A percentile compares a stretch with the other conserved stretches of the same genome.
phyloP scores from a whole-genome alignment of 2,888 invertebrate species.

The Tetropium fuscum region DNA sequence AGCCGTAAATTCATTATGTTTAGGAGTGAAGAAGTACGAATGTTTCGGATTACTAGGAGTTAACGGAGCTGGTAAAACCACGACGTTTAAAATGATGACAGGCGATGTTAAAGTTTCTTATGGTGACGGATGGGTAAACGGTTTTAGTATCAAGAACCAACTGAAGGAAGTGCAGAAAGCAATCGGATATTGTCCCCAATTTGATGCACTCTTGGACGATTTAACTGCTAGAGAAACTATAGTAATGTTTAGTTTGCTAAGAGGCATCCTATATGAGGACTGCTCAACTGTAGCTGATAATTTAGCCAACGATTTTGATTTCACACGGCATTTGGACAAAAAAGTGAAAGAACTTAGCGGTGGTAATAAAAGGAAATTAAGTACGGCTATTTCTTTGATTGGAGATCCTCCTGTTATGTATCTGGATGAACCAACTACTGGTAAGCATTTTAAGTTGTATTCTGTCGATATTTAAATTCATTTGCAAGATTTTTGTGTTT shows the following conservation, averaged over 20 bases:
- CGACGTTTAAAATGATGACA: slow-evolving; percentile 91
- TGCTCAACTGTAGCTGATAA: slow-evolving; percentile 56
- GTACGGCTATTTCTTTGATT: slow-evolving; percentile 69
- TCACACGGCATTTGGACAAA: slow-evolving; percentile 65
- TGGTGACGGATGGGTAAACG: slow-evolving; percentile 76
- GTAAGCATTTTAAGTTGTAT: slow-evolving; percentile 50
- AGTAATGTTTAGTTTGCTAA: slow-evolving; percentile 67
- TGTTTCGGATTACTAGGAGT: slow-evolving; percentile 87
- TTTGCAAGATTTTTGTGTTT: neutral
- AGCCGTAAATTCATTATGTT: slow-evolving; percentile 79
- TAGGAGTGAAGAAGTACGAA: slow-evolving; percentile 78
- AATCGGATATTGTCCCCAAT: slow-evolving; percentile 71
- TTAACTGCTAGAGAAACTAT: slow-evolving; percentile 70
- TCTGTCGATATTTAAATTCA: neutral
- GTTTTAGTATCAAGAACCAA: slow-evolving; percentile 64
- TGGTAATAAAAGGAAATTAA: slow-evolving; percentile 71
- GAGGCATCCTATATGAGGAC: slow-evolving; percentile 63
- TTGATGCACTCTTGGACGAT: slow-evolving; percentile 70
- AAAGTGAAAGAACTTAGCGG: slow-evolving; percentile 66
- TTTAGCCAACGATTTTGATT: slow-evolving; percentile 65
- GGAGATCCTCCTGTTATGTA: slow-evolving; percentile 70
- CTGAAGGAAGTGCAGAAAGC: slow-evolving; percentile 72
- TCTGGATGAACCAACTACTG: slow-evolving; percentile 70
- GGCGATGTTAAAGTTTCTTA: slow-evolving; percentile 80
- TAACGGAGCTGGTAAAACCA: slow-evolving; percentile 90